Evolutionary conservation across 2,888 invertebrate genomes (phyloP).

Genomic region (Salticus scenicus): DNA sequence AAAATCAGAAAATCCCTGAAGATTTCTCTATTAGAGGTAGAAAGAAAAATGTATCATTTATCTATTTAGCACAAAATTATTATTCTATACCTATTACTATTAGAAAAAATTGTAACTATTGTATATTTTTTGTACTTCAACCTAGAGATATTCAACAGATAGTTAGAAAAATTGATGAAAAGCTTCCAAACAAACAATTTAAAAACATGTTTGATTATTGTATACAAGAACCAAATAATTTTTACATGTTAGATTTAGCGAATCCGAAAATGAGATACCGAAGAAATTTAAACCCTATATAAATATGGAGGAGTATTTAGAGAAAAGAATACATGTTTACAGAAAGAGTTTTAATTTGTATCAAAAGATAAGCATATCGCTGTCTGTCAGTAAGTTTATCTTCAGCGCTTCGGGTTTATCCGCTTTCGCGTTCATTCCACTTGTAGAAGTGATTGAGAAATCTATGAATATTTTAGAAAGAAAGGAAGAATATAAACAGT

Average conservation of each 20-base stretch:
- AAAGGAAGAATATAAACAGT: conserved; percentile 42
- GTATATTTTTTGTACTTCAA: conserved; percentile 27
- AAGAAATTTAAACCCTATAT: conserved; percentile 26
- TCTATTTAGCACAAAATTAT: conserved; percentile 28
- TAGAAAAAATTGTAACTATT: conserved; percentile 32
- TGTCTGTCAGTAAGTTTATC: conserved; percentile 16
- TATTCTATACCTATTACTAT: conserved; percentile 26
- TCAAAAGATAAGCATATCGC: conserved; percentile 17
- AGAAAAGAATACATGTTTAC: conserved; percentile 22
- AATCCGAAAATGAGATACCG: conserved; percentile 10
- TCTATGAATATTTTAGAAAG: conserved; percentile 22
- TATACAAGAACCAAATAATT: background rate
- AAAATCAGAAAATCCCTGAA: background rate
- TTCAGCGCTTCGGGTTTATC: conserved; percentile 30
- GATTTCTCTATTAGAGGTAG: conserved; percentile 34
- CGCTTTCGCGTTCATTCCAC: conserved; percentile 24
- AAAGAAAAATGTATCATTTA: conserved; percentile 23
- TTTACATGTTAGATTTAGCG: conserved; percentile 21
- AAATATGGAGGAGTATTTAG: conserved; percentile 28
- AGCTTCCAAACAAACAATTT: conserved; percentile 3
- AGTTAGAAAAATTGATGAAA: conserved; percentile 24
- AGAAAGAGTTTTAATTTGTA: conserved; percentile 17
- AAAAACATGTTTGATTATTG: background rate
- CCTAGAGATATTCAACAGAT: conserved; percentile 14
- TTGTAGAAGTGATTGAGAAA: conserved; percentile 19